Evolutionary conservation across 2,888 invertebrate genomes (phyloP).

Genomic region (Apomyelois bistriatella): DNA sequence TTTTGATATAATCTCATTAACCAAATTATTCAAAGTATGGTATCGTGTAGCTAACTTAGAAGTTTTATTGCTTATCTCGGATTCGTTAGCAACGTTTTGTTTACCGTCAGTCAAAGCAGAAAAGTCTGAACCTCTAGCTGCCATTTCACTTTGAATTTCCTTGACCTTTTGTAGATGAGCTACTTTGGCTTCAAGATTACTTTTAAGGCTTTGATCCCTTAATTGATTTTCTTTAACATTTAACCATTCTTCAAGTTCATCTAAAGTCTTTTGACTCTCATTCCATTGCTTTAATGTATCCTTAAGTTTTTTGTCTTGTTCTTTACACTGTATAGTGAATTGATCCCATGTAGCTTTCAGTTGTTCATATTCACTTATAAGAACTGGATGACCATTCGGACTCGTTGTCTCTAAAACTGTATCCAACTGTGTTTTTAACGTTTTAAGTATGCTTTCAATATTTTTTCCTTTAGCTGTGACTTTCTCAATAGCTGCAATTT

Average conservation of each 20-base stretch:
- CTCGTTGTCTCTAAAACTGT: slow-evolving; percentile 88
- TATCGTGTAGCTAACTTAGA: slow-evolving; percentile 90
- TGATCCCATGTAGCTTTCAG: slow-evolving; percentile 87
- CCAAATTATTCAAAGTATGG: slow-evolving; percentile 88
- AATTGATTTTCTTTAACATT: slow-evolving; percentile 91
- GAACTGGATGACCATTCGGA: slow-evolving; percentile 85
- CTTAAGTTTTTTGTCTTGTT: slow-evolving; percentile 85
- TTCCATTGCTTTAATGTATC: slow-evolving; percentile 89
- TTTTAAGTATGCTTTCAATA: slow-evolving; percentile 85
- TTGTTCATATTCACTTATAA: slow-evolving; percentile 86
- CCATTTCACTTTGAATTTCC: slow-evolving; percentile 85
- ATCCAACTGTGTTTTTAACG: slow-evolving; percentile 85
- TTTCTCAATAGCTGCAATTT: slow-evolving; percentile 87
- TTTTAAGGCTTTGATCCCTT: slow-evolving; percentile 93
- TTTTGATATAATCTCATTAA: slow-evolving; percentile 90
- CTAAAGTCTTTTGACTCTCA: slow-evolving; percentile 88
- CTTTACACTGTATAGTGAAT: slow-evolving; percentile 85
- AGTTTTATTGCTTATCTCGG: slow-evolving; percentile 85
- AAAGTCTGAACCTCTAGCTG: slow-evolving; percentile 84
- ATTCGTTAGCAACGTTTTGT: slow-evolving; percentile 86
- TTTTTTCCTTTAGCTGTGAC: slow-evolving; percentile 85
- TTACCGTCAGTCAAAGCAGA: slow-evolving; percentile 83
- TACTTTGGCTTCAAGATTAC: slow-evolving; percentile 90
- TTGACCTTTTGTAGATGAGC: slow-evolving; percentile 88
- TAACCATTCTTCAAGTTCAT: slow-evolving; percentile 90